Conservation (phyloP, 2,888 invertebrate genomes). For the Chorisops tibialis region DNA sequence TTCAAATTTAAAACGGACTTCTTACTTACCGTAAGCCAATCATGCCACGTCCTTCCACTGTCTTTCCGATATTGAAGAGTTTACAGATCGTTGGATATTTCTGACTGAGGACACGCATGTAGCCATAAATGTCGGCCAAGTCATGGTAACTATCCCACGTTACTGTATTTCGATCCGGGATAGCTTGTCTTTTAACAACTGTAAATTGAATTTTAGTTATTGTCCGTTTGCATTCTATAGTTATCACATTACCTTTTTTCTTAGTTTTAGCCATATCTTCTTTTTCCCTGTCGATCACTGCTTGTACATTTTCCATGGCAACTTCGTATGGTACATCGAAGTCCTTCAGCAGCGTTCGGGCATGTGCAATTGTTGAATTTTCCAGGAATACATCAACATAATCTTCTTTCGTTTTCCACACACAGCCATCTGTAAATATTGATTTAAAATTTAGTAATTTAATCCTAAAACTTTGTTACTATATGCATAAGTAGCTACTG, state of each 20-base stretch:
- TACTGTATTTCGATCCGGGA: slow-evolving; percentile 49
- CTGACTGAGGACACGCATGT: slow-evolving; percentile 66
- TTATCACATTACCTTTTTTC: slow-evolving; percentile 32
- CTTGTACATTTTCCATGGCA: slow-evolving; percentile 71
- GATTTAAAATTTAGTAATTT: no score
- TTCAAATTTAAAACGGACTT: background rate
- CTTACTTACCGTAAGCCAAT: slow-evolving; percentile 57
- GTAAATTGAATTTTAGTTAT: background rate
- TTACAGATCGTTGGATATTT: slow-evolving; percentile 69
- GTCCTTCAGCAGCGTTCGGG: slow-evolving; percentile 60
- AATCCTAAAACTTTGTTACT: no score
- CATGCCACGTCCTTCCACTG: slow-evolving; percentile 70
- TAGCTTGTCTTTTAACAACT: slow-evolving; percentile 40
- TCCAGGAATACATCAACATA: slow-evolving; percentile 67
- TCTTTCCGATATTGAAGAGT: slow-evolving; percentile 68
- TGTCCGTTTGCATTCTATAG: slow-evolving; percentile 36
- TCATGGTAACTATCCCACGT: slow-evolving; percentile 77
- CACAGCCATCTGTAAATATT: slow-evolving; percentile 42
- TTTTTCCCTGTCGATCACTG: slow-evolving; percentile 66
- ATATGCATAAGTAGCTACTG: no score
- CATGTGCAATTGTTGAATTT: slow-evolving; percentile 59
- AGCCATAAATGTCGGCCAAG: slow-evolving; percentile 64
- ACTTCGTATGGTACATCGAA: slow-evolving; percentile 63
- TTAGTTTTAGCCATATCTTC: slow-evolving; percentile 56
- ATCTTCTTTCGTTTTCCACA: slow-evolving; percentile 50